A percentile compares a stretch with the other conserved stretches of the same genome.
Conservation (phyloP, 2,113 vertebrate genomes). For the Hyaena hyaena region DNA sequence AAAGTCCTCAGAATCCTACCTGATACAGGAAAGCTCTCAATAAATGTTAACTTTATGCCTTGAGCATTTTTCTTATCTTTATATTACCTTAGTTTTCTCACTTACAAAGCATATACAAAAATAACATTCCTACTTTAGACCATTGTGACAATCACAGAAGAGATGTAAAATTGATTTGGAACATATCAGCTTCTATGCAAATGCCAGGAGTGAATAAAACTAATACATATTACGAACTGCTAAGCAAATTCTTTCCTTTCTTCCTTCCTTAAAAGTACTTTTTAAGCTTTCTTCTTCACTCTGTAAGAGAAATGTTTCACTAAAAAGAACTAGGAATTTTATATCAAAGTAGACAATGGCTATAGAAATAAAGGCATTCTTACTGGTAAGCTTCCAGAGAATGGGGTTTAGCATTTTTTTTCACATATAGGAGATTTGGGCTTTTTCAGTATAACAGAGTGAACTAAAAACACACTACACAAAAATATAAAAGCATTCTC, state of each 20-base stretch:
- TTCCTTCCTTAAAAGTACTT: constrained; percentile 11
- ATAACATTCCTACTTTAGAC: not conserved
- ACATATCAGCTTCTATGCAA: not conserved
- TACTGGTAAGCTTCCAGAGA: constrained; percentile 28
- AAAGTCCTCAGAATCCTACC: not conserved
- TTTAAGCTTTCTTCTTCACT: constrained; percentile 34
- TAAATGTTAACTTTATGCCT: not conserved
- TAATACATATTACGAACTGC: not conserved
- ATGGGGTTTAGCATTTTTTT: constrained; percentile 32
- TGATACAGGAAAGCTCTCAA: not conserved
- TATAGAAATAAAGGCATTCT: constrained; percentile 24
- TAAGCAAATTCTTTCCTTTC: constrained; percentile 21
- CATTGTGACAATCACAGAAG: not conserved
- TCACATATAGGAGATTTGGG: not conserved
- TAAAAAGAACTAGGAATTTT: constrained; percentile 13
- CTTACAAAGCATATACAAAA: constrained; percentile 39
- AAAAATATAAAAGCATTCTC: constrained; percentile 41
- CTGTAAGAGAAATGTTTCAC: constrained; percentile 39
- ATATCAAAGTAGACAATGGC: not conserved
- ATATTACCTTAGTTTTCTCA: constrained; percentile 10
- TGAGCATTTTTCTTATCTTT: not conserved
- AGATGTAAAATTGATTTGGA: constrained; percentile 20
- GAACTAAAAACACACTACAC: not conserved
- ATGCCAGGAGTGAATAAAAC: not conserved
- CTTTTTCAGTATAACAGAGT: not conserved